phyloP scores from a whole-genome alignment of 2,797 vertebrate species.

The Enteromius radiatus region DNA sequence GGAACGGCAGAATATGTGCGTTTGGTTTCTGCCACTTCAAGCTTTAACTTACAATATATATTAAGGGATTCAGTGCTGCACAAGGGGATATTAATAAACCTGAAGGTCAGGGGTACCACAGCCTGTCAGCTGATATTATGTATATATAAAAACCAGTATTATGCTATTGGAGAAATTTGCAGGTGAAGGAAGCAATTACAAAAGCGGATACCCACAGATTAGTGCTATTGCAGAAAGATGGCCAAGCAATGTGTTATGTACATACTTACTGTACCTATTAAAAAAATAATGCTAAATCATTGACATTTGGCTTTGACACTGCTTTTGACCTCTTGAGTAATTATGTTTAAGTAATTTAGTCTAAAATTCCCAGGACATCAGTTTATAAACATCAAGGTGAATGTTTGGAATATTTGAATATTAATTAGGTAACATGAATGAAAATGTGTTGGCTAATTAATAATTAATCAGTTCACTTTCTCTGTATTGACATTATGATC shows the following conservation, averaged over 20 bases:
- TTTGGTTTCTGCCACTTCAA: background rate
- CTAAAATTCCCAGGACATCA: background rate
- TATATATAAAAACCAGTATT: background rate
- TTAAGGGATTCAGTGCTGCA: background rate
- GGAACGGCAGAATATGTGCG: background rate
- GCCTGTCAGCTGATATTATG: background rate
- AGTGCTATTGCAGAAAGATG: background rate
- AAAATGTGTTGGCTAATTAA: background rate
- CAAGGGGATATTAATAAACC: conserved; percentile 15
- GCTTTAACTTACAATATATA: background rate
- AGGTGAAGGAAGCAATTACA: background rate
- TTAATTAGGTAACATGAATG: background rate
- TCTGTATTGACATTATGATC: background rate
- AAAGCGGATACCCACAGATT: background rate
- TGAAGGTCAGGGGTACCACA: conserved; percentile 7
- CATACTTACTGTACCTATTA: background rate
- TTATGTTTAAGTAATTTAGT: background rate
- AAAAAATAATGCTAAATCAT: background rate
- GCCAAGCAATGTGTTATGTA: background rate
- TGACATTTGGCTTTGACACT: background rate
- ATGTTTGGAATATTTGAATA: background rate
- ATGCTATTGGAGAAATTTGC: background rate
- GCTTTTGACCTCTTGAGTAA: background rate
- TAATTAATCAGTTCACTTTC: background rate
- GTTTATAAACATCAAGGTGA: background rate